Base-by-base conservation (phyloP, 1,140 invertebrate genomes). In the Trichonephila clavata region DNA sequence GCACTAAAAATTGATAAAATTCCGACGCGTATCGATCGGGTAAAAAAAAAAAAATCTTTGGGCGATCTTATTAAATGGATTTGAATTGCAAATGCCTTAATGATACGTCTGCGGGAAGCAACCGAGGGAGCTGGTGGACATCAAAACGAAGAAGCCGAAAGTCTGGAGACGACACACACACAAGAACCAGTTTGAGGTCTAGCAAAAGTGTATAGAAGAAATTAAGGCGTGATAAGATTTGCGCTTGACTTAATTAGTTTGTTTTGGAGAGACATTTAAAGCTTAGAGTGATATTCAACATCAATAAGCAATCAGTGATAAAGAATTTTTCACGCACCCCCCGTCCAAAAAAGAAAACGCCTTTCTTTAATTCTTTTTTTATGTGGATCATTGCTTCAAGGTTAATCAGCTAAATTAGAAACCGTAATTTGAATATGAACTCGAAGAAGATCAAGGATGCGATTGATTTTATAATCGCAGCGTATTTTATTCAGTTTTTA, bases 41-140 rank as follows among this genome's bases (percentile, higher is more conserved):
- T 20, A 57, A 60, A 84, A 20, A n/a, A 60, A 84, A 20, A n/a
- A 39, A 32, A 39, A 57, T 24, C 50, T 13, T 27, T 32, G 16
- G 71, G 24, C 71, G 61, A 32, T 77, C 71, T 77, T 77, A 77
- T 77, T 77, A 77, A 18, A 20, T 50, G n/a, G 32, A 59, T 84
- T 50, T 84, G 83, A 84, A 84, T 84, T 84, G 83, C 83, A 84
- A 84, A 84, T 84, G 50, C 83, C 24, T 21, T 60, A 84, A 84
- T 84, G 83, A 84, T 60, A 84, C 83, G 50, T 84, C 83, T 84
- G 21, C 83, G 57, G 39, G 39, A 21, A 21, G 21, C 14, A 21
- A 83, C 32, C 32, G 63, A 65, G 10, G 27, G 68, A 77, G 68
- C 71, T 16, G 10, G 50, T 50, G 50, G 50, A 50, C 50, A 50